Evolutionary conservation across 2,888 invertebrate genomes (phyloP).

Genomic region (Microchrysa polita): DNA sequence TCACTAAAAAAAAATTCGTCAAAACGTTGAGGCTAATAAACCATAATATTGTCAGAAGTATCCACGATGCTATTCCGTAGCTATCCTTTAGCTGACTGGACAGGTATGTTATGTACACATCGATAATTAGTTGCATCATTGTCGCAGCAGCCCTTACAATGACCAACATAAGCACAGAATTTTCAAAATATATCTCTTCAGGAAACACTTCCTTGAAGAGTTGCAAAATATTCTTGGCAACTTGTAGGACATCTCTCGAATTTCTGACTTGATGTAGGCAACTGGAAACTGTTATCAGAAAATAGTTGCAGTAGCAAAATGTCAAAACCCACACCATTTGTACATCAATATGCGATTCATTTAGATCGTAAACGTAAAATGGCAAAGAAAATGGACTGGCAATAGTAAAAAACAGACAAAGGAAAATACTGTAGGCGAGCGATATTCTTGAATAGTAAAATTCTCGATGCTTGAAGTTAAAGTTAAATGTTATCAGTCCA

Average conservation of each 20-base stretch:
- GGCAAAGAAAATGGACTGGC: not conserved
- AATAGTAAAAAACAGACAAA: not conserved
- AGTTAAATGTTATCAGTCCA: no score
- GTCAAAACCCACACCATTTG: not conserved
- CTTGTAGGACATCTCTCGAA: not conserved
- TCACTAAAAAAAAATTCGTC: no score
- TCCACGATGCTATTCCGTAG: no score
- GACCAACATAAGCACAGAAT: no score
- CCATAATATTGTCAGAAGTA: no score
- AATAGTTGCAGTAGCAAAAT: slow-evolving; percentile 6
- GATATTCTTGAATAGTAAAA: not conserved
- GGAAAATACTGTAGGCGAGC: not conserved
- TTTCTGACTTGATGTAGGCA: not conserved
- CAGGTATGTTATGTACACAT: no score
- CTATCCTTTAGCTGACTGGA: no score
- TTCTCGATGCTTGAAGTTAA: no score
- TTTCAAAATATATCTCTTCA: not conserved
- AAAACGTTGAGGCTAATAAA: no score
- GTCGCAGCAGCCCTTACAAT: no score
- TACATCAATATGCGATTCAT: no score
- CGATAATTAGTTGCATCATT: no score
- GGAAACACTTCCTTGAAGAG: not conserved
- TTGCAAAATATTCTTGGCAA: not conserved
- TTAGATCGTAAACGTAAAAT: not conserved
- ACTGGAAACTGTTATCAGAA: not conserved